Base-by-base conservation (phyloP, 2,113 vertebrate genomes). In the Microcebus griseorufus region DNA sequence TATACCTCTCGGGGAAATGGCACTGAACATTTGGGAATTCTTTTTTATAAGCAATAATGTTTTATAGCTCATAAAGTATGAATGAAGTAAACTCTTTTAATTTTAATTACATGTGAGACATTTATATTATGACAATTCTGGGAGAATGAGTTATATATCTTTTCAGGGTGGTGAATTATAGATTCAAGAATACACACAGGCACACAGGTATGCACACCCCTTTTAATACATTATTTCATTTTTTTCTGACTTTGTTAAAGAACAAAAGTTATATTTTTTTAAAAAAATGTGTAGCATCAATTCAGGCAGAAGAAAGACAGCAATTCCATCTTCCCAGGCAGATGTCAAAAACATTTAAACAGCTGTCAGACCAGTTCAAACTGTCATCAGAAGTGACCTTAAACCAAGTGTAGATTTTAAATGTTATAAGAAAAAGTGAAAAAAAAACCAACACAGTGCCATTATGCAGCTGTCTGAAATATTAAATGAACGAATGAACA, bases 401-500 rank as follows among this genome's bases (percentile, higher is more conserved):
- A 98, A 98, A 98, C 79, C 93, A 70, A 98, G 96, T 97, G 98
- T 97, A 90, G 90, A 97, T 98, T 98, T 98, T 94, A 99, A 99
- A 99, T 99, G 95, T 98, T 98, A 98, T 81, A 48, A 2, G 53
- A 96, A 37, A 58, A 81, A 82, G 84, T 70, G 87, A 70, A 55
- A 64, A 75, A 75, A 85, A 18, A 96, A 11, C 42, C 96, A 98
- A 94, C 92, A 93, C 45, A 13, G 94, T 93, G 83, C 98, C 95
- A 88, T 98, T 98, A 98, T 95, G 96, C 98, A 99, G 98, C 98
- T 99, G 99, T 97, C 98, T 98, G 98, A 98, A 98, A 98, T 99
- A 99, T 99, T 98, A 98, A 99, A 98, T 98, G 97, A 98, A 98
- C 98, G 98, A 97, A 95, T 97, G 98, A 99, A 98, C 99, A 99